Conservation (phyloP, 2,113 vertebrate species). For the Rostratula benghalensis region DNA sequence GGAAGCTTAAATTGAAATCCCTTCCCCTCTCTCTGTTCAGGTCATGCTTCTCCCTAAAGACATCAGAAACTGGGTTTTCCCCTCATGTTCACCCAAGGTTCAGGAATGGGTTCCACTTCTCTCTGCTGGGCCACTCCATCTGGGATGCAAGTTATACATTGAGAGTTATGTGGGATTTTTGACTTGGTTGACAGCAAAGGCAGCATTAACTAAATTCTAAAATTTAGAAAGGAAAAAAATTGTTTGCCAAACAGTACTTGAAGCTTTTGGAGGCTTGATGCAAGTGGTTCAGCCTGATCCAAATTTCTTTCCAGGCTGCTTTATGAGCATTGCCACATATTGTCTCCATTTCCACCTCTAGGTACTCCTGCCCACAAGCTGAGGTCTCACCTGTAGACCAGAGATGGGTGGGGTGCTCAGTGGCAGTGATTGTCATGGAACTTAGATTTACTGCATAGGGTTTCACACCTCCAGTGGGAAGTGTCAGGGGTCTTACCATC, state of each 20-base stretch:
- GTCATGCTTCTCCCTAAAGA: neutral
- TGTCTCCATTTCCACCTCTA: constrained; percentile 8
- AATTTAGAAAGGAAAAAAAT: neutral
- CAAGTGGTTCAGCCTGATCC: neutral
- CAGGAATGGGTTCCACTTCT: neutral
- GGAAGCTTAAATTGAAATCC: neutral
- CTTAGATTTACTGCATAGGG: neutral
- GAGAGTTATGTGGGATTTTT: neutral
- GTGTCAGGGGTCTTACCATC: neutral
- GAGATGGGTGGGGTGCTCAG: neutral
- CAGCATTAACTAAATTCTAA: neutral
- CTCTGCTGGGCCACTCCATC: neutral
- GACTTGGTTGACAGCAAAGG: neutral
- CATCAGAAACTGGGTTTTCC: neutral
- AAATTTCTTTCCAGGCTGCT: constrained; percentile 58
- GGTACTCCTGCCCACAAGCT: neutral
- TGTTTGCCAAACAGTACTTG: neutral
- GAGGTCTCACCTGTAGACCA: neutral
- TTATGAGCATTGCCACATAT: constrained; percentile 47
- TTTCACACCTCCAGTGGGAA: neutral
- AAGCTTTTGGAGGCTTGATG: neutral
- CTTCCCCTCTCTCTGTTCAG: neutral
- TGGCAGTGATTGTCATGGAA: neutral
- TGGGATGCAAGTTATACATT: neutral
- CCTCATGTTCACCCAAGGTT: neutral